Conservation (phyloP, 2,113 vertebrate species). For the Anolis carolinensis region DNA sequence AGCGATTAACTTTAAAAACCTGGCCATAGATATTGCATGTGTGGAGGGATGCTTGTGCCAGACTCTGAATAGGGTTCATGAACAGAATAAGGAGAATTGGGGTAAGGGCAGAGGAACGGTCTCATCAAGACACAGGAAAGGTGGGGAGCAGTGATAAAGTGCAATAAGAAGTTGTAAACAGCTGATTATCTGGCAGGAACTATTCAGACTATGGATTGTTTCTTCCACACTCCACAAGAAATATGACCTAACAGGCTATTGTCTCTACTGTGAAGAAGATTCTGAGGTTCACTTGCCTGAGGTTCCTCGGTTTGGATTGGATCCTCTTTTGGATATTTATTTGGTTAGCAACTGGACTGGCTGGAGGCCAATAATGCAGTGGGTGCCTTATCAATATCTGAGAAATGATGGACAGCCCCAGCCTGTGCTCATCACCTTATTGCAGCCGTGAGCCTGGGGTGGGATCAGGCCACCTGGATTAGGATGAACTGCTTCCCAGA, state of each 20-base stretch:
- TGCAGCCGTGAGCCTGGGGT: background rate
- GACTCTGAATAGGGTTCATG: no score
- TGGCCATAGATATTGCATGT: no score
- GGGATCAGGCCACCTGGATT: no score
- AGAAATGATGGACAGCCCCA: background rate
- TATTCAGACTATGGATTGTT: background rate
- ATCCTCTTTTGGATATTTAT: background rate
- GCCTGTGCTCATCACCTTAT: background rate
- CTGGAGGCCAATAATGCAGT: background rate
- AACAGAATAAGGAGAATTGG: no score
- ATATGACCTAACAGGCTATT: no score
- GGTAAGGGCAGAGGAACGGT: no score
- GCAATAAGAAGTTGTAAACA: no score
- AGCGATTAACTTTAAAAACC: no score
- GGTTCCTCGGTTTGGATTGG: background rate
- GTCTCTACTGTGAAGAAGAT: background rate
- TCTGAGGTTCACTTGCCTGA: background rate
- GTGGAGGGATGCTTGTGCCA: no score
- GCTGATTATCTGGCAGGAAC: no score
- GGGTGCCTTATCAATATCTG: background rate
- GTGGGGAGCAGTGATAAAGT: no score
- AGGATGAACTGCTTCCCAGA: background rate
- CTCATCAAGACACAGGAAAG: no score
- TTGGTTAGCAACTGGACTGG: background rate
- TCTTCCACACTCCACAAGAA: background rate